Conservation (phyloP, 2,797 vertebrate genomes). For the Thaleichthys pacificus region DNA sequence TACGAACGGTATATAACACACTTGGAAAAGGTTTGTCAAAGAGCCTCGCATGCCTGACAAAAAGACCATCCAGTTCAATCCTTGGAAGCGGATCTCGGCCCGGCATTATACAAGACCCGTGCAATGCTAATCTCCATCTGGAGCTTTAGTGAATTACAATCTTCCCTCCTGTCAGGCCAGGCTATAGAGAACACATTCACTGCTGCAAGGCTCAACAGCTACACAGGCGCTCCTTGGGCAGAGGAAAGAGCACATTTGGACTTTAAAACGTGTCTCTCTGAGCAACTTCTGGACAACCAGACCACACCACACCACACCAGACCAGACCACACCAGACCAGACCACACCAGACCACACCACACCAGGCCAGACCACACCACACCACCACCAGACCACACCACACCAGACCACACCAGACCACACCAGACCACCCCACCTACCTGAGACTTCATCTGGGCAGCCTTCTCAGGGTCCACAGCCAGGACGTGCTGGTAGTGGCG, state of each 20-base stretch:
- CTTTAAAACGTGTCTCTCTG: neutral
- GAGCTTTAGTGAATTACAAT: slow-evolving; percentile 61
- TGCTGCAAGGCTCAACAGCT: slow-evolving; percentile 48
- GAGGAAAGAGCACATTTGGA: slow-evolving; percentile 7
- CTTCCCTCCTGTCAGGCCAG: slow-evolving; percentile 1
- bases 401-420: too few species aligned
- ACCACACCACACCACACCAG: too few species aligned
- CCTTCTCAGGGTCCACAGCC: slow-evolving; percentile 96
- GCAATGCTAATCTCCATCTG: slow-evolving; percentile 57
- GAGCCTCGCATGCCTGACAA: slow-evolving; percentile 36
- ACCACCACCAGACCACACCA: too few species aligned
- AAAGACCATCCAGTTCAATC: slow-evolving; percentile 55
- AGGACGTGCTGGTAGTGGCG: slow-evolving; percentile 96
- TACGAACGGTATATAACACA: slow-evolving; percentile 33
- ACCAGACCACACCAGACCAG: too few species aligned
- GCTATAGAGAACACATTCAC: slow-evolving; percentile 30
- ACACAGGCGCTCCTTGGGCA: slow-evolving; percentile 1
- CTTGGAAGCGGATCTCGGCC: slow-evolving; percentile 48
- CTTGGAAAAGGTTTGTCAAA: slow-evolving; percentile 27
- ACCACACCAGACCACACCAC: too few species aligned
- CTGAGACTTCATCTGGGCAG: slow-evolving; percentile 98
- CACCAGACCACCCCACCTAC: slow-evolving; percentile 61
- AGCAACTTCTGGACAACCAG: neutral
- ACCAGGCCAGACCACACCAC: too few species aligned
- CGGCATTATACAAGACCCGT: slow-evolving; percentile 63